Evolutionary conservation across 1,140 invertebrate species (phyloP).

Genomic region (Parasteatoda tepidariorum): DNA sequence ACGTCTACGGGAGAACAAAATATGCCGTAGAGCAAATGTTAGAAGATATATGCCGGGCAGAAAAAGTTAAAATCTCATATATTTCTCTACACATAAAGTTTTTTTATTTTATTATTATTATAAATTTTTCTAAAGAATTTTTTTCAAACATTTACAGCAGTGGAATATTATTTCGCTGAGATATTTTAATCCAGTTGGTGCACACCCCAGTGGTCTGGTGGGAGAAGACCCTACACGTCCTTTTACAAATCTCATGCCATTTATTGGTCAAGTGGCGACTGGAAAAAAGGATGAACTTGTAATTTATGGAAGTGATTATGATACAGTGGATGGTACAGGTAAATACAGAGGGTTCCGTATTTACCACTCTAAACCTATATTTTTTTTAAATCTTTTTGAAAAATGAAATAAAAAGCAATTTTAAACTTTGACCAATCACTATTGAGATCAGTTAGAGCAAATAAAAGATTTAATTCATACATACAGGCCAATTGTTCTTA

Average conservation of each 20-base stretch:
- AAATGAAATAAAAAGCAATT: too few species aligned
- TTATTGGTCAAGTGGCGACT: slow-evolving; percentile 83
- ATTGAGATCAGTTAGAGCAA: too few species aligned
- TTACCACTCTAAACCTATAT: too few species aligned
- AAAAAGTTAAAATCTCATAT: slow-evolving; percentile 74
- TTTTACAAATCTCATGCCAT: slow-evolving; percentile 92
- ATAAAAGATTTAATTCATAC: too few species aligned
- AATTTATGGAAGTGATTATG: slow-evolving; percentile 90
- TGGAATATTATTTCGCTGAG: slow-evolving; percentile 91
- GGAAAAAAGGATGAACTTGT: slow-evolving; percentile 81
- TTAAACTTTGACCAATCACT: too few species aligned
- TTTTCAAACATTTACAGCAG: slow-evolving; percentile 71
- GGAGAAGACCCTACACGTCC: slow-evolving; percentile 91
- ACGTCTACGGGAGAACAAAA: slow-evolving; percentile 84
- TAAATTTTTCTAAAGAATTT: background rate
- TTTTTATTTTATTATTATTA: background rate
- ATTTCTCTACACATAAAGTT: background rate
- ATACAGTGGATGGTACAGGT: slow-evolving; percentile 92
- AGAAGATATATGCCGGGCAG: slow-evolving; percentile 80
- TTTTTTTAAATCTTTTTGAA: too few species aligned
- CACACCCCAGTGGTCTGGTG: slow-evolving; percentile 87
- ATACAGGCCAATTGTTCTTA: too few species aligned
- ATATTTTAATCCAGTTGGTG: slow-evolving; percentile 95
- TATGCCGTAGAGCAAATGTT: slow-evolving; percentile 95
- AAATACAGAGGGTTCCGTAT: too few species aligned